Conservation (phyloP, 2,888 invertebrate species). For the Drosophila paramelanica region DNA sequence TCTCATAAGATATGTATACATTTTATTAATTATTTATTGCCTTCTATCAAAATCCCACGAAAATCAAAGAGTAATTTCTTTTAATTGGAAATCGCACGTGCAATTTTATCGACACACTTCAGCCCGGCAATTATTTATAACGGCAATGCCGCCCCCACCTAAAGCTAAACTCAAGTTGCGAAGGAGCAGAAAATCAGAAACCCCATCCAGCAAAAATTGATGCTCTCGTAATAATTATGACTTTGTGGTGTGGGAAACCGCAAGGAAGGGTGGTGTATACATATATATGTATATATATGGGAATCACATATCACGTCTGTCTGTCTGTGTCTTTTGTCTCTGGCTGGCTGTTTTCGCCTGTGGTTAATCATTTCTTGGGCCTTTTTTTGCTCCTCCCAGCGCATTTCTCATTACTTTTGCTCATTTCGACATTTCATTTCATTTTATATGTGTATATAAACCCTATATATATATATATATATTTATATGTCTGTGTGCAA, state of each 20-base stretch:
- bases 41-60: conserved; percentile 6
- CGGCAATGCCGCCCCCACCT: conserved; percentile 7
- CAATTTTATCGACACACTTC: conserved; percentile 49
- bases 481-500: conserved; percentile 36
- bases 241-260: conserved; percentile 37
- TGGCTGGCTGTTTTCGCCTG: conserved; percentile 16
- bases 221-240: conserved; percentile 71
- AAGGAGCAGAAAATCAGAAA: conserved; percentile 36
- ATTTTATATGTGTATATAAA: conserved; percentile 37
- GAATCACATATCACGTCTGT: conserved; percentile 2
- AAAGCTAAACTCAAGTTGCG: background rate
- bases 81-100: conserved; percentile 54
- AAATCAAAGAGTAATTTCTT: conserved; percentile 37
- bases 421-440: conserved; percentile 72
- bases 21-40: background rate
- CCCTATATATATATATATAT: background rate
- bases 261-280: background rate
- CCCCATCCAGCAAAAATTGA: conserved; percentile 38
- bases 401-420: conserved; percentile 78
- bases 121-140: conserved; percentile 36
- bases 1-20: background rate
- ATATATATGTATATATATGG: background rate
- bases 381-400: conserved; percentile 19
- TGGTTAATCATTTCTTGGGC: conserved; percentile 70
- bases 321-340: conserved; percentile 14